Conservation (phyloP, 2,113 vertebrate genomes). For the Egretta garzetta region DNA sequence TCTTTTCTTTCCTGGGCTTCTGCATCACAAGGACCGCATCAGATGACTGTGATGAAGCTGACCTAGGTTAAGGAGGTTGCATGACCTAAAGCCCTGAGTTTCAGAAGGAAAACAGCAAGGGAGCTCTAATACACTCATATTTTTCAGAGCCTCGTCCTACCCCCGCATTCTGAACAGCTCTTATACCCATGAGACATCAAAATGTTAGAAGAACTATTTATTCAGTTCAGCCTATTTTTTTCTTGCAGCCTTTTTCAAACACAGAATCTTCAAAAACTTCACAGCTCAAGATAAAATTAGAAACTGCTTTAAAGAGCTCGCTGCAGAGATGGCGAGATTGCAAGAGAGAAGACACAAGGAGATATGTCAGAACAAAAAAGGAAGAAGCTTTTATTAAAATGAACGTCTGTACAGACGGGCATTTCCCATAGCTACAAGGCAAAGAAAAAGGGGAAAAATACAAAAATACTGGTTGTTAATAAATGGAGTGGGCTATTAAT, state of each 20-base stretch:
- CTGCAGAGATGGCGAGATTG: constrained; percentile 1
- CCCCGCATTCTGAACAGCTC: not conserved
- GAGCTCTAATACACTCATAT: rapidly evolving
- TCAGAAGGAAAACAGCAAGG: not conserved
- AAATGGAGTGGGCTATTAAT: not conserved
- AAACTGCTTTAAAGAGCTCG: constrained; percentile 1
- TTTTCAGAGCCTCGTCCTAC: not conserved
- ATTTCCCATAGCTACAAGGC: not conserved
- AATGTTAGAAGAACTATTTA: constrained; percentile 50
- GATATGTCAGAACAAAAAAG: not conserved
- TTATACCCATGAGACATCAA: constrained; percentile 7
- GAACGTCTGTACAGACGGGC: not conserved
- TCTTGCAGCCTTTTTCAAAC: constrained; percentile 30
- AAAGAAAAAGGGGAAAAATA: not conserved
- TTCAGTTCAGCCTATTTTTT: constrained; percentile 43
- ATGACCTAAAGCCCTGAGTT: not conserved
- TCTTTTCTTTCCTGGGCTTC: not conserved
- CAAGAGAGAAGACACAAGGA: constrained; percentile 8
- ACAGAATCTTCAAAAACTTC: constrained; percentile 48
- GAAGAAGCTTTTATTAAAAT: not conserved
- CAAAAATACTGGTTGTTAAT: not conserved
- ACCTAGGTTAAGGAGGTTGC: not conserved
- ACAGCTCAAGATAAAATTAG: constrained; percentile 58
- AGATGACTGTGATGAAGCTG: not conserved
- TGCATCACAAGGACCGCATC: not conserved